Conservation (phyloP, 2,888 invertebrate species). For the Gandaritis pyraliata region DNA sequence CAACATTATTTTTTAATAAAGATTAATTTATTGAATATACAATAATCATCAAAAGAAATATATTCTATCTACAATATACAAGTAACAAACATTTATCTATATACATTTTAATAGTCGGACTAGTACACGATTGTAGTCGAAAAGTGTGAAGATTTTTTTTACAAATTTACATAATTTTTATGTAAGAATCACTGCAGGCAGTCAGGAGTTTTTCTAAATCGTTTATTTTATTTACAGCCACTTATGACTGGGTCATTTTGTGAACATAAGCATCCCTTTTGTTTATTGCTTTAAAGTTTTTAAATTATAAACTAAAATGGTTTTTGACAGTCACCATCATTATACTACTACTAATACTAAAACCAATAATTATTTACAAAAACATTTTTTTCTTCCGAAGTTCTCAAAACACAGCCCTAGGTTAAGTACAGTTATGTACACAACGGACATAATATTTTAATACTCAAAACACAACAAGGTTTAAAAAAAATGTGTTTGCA, state of each 20-base stretch:
- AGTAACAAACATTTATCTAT: constrained; percentile 84
- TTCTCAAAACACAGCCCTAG: constrained; percentile 11
- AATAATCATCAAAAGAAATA: constrained; percentile 81
- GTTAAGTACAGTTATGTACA: constrained; percentile 9
- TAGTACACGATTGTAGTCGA: constrained; percentile 80
- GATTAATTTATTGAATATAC: constrained; percentile 75
- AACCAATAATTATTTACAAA: constrained; percentile 14
- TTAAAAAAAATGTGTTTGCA: neutral
- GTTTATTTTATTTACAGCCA: constrained; percentile 28
- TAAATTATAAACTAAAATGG: neutral
- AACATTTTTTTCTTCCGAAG: neutral
- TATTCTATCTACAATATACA: constrained; percentile 84
- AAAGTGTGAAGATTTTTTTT: constrained; percentile 61
- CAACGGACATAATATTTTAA: neutral
- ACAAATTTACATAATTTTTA: constrained; percentile 67
- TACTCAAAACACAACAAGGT: neutral
- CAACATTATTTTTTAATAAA: constrained; percentile 73
- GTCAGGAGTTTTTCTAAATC: constrained; percentile 48
- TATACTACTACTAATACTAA: neutral
- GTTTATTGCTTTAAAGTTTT: neutral
- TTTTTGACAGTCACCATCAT: neutral
- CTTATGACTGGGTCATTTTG: constrained; percentile 15
- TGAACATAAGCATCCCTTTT: neutral
- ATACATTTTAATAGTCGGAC: constrained; percentile 81
- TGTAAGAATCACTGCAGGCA: constrained; percentile 62